A percentile compares a stretch with the other conserved stretches of the same genome.
Evolutionary conservation across 2,113 vertebrate genomes (phyloP).

Genomic region (Strigops habroptila): DNA sequence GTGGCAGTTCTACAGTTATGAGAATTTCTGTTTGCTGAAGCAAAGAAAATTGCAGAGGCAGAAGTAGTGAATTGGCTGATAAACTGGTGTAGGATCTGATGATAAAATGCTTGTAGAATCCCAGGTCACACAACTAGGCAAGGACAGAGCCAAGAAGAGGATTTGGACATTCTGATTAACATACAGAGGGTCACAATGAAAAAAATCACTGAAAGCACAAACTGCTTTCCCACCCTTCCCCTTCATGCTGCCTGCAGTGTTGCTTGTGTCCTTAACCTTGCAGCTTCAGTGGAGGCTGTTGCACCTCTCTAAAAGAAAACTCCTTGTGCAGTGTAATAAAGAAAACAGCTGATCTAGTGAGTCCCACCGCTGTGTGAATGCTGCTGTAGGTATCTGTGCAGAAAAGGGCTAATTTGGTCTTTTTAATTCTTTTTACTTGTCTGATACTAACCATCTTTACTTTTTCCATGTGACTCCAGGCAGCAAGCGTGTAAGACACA

Average conservation of each 20-base stretch:
- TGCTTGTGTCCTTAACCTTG: background rate
- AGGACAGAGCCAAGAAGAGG: background rate
- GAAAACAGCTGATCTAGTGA: background rate
- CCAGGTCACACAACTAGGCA: background rate
- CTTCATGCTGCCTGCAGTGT: background rate
- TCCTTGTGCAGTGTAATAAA: background rate
- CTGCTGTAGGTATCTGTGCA: background rate
- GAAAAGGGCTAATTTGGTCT: background rate
- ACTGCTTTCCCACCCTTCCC: background rate
- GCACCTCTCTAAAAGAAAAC: background rate
- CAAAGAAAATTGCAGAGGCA: background rate
- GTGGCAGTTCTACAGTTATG: background rate
- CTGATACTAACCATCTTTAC: background rate
- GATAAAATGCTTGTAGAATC: background rate
- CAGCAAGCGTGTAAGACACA: background rate
- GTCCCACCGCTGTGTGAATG: accelerated
- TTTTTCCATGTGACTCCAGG: background rate
- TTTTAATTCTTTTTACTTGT: background rate
- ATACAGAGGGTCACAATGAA: background rate
- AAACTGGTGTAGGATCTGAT: background rate
- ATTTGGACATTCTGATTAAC: background rate
- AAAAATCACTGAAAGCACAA: background rate
- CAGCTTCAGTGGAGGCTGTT: background rate
- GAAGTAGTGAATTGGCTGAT: background rate
- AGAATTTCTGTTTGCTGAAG: background rate